A percentile compares a stretch with the other conserved stretches of the same genome.
These are phyloP conservation scores for Lottia gigantea DNA, from an alignment of 2,888 invertebrate genomes.

Conservation along the genomic window DNA sequence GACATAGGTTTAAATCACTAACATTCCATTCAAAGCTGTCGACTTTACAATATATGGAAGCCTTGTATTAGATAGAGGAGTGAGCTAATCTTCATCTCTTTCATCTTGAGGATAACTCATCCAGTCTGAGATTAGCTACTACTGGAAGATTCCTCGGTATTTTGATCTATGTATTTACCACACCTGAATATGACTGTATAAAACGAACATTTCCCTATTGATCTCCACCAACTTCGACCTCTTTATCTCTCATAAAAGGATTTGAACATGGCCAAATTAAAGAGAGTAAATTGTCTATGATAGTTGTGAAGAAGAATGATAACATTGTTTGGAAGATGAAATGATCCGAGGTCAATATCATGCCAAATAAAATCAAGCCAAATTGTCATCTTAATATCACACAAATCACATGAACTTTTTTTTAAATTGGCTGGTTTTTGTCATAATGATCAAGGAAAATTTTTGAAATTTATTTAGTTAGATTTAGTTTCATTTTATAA, in stretches of 20 bases:
- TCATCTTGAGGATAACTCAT: background rate
- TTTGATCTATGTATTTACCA: conserved; percentile 9
- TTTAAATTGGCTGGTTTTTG: too few relatives aligned
- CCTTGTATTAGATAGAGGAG: conserved; percentile 20
- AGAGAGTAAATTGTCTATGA: background rate
- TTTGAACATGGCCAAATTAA: background rate
- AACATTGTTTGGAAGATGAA: conserved; percentile 8
- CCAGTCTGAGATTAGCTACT: background rate
- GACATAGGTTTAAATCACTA: conserved; percentile 15
- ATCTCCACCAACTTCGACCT: background rate
- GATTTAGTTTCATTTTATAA: too few relatives aligned
- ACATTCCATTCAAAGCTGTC: conserved; percentile 25
- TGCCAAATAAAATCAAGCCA: conserved; percentile 7
- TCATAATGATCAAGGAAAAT: too few relatives aligned
- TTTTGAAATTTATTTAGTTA: too few relatives aligned
- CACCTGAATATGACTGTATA: conserved; percentile 8
- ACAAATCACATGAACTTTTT: too few relatives aligned
- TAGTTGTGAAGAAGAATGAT: conserved; percentile 10
- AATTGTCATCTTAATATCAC: conserved; percentile 1
- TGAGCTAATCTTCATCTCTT: conserved; percentile 16
- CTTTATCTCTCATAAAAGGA: background rate
- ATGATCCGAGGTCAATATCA: conserved; percentile 3
- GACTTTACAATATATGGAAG: conserved; percentile 28
- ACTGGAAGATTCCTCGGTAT: conserved; percentile 8
- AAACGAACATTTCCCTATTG: background rate